Evolutionary conservation across 2,113 vertebrate genomes (phyloP).

Genomic region (Otolemur garnettii): DNA sequence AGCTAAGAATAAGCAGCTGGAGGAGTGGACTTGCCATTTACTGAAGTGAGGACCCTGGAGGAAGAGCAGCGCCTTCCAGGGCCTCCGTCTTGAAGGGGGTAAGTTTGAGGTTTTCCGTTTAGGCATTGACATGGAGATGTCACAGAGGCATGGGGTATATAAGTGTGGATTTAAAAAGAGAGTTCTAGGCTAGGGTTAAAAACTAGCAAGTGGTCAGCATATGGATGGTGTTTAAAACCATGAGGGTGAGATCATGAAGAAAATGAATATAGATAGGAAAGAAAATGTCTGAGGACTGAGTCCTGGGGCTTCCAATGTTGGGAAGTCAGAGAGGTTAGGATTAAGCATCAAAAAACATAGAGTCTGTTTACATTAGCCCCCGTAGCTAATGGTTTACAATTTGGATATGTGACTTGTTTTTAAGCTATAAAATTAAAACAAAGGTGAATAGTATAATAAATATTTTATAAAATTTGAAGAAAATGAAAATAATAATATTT

Average conservation of each 20-base stretch:
- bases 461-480: background rate
- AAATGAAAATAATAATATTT: background rate
- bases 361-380: background rate
- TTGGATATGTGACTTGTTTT: conserved; percentile 19
- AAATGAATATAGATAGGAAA: conserved; percentile 11
- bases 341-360: background rate
- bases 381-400: background rate
- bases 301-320: background rate
- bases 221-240: background rate
- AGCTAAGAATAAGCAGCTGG: background rate
- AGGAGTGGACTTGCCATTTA: background rate
- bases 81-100: background rate
- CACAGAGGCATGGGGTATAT: background rate
- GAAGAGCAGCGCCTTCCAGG: background rate
- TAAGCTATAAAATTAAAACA: conserved; percentile 6
- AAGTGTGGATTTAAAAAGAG: background rate
- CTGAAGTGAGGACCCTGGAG: background rate
- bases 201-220: conserved; percentile 29
- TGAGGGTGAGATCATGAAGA: conserved; percentile 24
- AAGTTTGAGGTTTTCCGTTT: background rate
- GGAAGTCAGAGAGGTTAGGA: background rate
- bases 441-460: background rate
- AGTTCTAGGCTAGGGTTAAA: background rate
- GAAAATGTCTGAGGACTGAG: conserved; percentile 53
- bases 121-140: background rate